These are phyloP conservation scores for Pseudochirops cupreus DNA, from an alignment of 2,797 vertebrate genomes.

Conservation along the genomic window DNA sequence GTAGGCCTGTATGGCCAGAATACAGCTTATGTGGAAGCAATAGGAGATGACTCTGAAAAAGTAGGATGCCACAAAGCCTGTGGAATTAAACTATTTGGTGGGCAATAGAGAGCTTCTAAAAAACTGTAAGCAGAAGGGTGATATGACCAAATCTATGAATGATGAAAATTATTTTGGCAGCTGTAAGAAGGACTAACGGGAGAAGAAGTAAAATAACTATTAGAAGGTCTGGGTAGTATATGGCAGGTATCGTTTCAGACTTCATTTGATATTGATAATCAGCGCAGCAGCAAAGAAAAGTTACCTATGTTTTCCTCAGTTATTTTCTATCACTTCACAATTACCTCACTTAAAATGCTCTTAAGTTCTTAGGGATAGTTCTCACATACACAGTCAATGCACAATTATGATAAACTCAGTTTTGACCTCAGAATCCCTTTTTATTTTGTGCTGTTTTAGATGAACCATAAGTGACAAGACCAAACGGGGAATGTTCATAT, in stretches of 20 bases:
- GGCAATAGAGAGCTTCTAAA: background rate
- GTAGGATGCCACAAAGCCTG: background rate
- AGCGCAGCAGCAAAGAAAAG: constrained; percentile 19
- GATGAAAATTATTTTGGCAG: background rate
- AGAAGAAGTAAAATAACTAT: background rate
- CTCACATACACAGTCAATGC: background rate
- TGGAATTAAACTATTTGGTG: background rate
- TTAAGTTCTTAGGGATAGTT: constrained; percentile 7
- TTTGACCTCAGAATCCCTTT: constrained; percentile 17
- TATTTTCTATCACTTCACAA: constrained; percentile 31
- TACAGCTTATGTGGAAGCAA: background rate
- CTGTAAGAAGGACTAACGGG: background rate
- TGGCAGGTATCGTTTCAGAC: background rate
- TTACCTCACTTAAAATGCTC: constrained; percentile 23
- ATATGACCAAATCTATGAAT: background rate
- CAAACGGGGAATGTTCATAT: background rate
- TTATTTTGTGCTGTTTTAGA: background rate
- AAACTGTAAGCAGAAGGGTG: background rate
- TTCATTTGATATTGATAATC: background rate
- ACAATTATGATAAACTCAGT: constrained; percentile 19
- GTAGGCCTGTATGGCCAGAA: background rate
- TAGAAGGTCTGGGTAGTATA: background rate
- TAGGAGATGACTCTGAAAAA: background rate
- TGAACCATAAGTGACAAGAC: background rate
- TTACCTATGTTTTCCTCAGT: constrained; percentile 1